phyloP scores from a whole-genome alignment of 1,140 invertebrate species.

The Lycorma delicatula region DNA sequence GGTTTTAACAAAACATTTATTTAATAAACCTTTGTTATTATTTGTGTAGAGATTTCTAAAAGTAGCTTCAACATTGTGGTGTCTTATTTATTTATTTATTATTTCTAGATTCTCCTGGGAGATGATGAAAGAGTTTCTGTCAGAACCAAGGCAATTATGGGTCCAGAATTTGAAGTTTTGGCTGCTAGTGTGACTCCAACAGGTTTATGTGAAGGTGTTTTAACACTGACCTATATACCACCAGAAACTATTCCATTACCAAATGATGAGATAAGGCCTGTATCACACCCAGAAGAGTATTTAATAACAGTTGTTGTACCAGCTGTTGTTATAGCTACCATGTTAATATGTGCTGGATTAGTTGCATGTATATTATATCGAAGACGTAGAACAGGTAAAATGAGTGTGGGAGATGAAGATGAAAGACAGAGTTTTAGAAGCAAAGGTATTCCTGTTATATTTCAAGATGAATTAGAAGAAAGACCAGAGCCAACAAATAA shows the following conservation, averaged over 20 bases:
- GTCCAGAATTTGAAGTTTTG: slow-evolving; percentile 66
- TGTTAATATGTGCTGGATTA: slow-evolving; percentile 76
- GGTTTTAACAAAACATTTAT: too few relatives aligned
- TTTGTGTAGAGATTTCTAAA: too few relatives aligned
- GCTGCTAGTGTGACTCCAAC: slow-evolving; percentile 59
- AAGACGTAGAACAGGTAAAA: slow-evolving; percentile 36
- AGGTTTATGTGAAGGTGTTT: slow-evolving; percentile 58
- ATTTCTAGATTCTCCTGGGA: slow-evolving; percentile 28
- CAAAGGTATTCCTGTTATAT: slow-evolving; percentile 90
- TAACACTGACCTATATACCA: slow-evolving; percentile 39
- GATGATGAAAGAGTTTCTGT: slow-evolving; percentile 52
- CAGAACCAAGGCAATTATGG: slow-evolving; percentile 59
- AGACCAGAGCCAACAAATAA: slow-evolving; percentile 80
- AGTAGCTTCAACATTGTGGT: too few relatives aligned
- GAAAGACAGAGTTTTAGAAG: slow-evolving; percentile 73
- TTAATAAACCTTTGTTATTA: too few relatives aligned
- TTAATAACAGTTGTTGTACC: slow-evolving; percentile 85
- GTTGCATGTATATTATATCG: slow-evolving; percentile 84
- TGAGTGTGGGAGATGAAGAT: slow-evolving; percentile 55
- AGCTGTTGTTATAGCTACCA: slow-evolving; percentile 77
- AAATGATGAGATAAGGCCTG: slow-evolving; percentile 42
- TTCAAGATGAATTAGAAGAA: slow-evolving; percentile 86
- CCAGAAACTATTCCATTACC: slow-evolving; percentile 34
- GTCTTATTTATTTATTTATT: too few relatives aligned
- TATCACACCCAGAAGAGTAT: slow-evolving; percentile 61